Evolutionary conservation across 2,888 invertebrate species (phyloP).

Genomic region (Tenodera sinensis): DNA sequence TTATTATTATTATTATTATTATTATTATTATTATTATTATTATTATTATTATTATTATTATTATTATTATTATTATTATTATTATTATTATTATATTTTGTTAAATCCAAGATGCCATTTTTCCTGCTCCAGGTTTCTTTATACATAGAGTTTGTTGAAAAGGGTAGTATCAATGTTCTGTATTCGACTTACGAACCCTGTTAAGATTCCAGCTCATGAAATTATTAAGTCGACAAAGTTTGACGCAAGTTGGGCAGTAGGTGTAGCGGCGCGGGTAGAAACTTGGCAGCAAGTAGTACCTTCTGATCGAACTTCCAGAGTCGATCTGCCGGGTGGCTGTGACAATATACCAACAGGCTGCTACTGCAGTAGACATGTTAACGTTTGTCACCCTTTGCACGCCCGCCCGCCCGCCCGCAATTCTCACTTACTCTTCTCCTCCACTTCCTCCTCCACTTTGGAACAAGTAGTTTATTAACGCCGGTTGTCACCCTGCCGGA

Average conservation of each 20-base stretch:
- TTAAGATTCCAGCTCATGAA: background rate
- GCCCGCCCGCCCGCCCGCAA: background rate
- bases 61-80: too few relatives aligned
- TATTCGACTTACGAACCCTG: background rate
- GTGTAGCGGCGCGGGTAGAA: background rate
- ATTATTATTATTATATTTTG: too few relatives aligned
- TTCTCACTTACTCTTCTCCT: background rate
- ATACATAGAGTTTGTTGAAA: too few relatives aligned
- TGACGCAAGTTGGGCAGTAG: background rate
- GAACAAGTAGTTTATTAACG: conserved; percentile 1
- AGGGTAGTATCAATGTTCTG: too few relatives aligned
- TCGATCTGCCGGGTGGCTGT: background rate
- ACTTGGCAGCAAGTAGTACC: background rate
- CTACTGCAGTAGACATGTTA: background rate
- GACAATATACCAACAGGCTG: background rate
- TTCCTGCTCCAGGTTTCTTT: too few relatives aligned
- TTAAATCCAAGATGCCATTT: too few relatives aligned
- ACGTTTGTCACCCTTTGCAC: background rate
- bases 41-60: too few relatives aligned
- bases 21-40: too few relatives aligned
- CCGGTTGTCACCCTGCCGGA: background rate
- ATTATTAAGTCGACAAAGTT: background rate
- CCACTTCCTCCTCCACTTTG: background rate
- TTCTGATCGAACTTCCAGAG: background rate
- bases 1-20: too few relatives aligned